A percentile compares a stretch with the other conserved stretches of the same genome.
phyloP scores from a whole-genome alignment of 1,140 invertebrate genomes.

The Rhysida immarginata region DNA sequence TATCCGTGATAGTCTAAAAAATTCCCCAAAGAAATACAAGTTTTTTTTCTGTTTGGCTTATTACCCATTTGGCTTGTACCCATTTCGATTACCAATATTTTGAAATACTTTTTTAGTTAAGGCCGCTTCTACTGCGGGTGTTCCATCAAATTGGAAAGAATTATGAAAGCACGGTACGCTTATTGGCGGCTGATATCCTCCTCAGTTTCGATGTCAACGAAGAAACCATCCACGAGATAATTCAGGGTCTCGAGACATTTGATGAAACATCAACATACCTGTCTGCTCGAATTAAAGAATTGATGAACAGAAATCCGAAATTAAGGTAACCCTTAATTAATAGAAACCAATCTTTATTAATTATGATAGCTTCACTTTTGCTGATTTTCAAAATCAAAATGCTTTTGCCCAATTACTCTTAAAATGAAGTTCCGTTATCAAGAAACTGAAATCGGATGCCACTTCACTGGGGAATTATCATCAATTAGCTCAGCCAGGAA shows the following conservation, averaged over 20 bases:
- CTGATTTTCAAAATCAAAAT: too few relatives aligned
- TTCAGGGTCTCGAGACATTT: constrained; percentile 39
- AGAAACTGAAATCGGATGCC: background rate
- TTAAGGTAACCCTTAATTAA: too few relatives aligned
- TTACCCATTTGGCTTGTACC: too few relatives aligned
- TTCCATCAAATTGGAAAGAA: constrained; percentile 47
- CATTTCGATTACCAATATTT: too few relatives aligned
- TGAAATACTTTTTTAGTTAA: too few relatives aligned
- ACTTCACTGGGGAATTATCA: constrained; percentile 46
- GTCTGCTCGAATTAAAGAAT: constrained; percentile 43
- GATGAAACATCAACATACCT: constrained; percentile 43
- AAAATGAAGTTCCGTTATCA: too few relatives aligned
- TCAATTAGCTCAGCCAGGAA: constrained; percentile 43
- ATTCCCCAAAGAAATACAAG: too few relatives aligned
- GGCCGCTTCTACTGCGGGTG: constrained; percentile 24
- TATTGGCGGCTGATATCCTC: constrained; percentile 54
- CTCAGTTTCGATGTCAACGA: constrained; percentile 39
- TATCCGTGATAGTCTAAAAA: too few relatives aligned
- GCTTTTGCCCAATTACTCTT: too few relatives aligned
- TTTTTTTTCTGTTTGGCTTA: too few relatives aligned
- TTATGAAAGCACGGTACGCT: constrained; percentile 51
- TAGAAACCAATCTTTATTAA: too few relatives aligned
- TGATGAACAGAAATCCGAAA: constrained; percentile 29
- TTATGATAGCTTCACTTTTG: too few relatives aligned
- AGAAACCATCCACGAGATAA: constrained; percentile 35